These are phyloP conservation scores for Synergus umbraculus DNA, from an alignment of 2,888 invertebrate species.

Conservation along the genomic window DNA sequence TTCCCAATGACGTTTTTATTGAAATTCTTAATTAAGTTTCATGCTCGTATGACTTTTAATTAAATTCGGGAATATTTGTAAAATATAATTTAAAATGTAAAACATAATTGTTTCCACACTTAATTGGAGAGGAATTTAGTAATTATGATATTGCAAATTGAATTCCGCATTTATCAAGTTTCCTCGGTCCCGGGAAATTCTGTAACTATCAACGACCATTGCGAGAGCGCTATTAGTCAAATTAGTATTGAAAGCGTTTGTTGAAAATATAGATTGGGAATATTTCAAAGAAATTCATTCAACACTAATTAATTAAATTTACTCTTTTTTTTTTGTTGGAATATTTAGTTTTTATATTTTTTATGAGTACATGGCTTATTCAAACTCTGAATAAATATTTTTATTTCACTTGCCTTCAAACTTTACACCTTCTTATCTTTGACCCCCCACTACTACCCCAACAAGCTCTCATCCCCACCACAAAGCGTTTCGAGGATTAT, in stretches of 20 bases:
- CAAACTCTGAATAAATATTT: neutral
- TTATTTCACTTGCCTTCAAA: neutral
- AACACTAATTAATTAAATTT: too few relatives aligned
- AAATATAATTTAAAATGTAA: neutral
- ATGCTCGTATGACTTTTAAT: neutral
- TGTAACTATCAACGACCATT: slow-evolving; percentile 12
- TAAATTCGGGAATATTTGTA: neutral
- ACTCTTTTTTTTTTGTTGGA: too few relatives aligned
- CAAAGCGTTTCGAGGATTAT: slow-evolving; percentile 70
- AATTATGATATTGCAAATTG: slow-evolving; percentile 11
- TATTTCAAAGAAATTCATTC: slow-evolving; percentile 9
- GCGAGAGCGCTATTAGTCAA: neutral
- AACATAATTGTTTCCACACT: neutral
- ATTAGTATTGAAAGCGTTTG: neutral
- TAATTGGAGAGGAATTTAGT: neutral
- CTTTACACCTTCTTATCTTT: neutral
- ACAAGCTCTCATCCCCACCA: neutral
- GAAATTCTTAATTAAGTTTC: neutral
- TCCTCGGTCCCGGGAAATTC: neutral
- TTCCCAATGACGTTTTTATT: neutral
- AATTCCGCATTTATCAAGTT: slow-evolving; percentile 9
- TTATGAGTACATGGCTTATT: too few relatives aligned
- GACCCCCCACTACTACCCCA: neutral
- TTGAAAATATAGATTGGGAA: neutral
- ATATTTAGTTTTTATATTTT: too few relatives aligned